Evolutionary conservation across 2,797 vertebrate genomes (phyloP).

Genomic region (Pelochelys cantorii): DNA sequence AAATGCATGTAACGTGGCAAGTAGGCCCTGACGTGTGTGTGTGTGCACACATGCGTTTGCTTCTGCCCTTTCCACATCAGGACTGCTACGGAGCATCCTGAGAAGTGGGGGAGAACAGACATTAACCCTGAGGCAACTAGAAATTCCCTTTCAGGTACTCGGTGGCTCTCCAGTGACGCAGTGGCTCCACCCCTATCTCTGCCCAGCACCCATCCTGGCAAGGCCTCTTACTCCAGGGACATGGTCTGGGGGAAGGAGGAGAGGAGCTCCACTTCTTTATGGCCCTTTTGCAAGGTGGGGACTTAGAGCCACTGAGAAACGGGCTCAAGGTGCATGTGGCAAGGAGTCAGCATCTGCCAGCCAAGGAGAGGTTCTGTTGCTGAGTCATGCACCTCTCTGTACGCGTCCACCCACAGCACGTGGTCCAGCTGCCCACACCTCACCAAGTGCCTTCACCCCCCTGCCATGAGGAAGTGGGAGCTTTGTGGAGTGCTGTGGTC

Average conservation of each 20-base stretch:
- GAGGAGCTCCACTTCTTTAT: neutral
- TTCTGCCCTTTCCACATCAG: neutral
- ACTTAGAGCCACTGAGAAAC: neutral
- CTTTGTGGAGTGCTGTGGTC: neutral
- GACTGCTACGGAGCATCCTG: neutral
- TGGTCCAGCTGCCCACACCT: neutral
- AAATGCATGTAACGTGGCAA: neutral
- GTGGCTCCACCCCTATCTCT: neutral
- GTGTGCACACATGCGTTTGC: rapidly evolving
- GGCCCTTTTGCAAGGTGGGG: neutral
- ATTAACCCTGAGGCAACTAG: too few species aligned
- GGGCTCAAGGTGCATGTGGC: neutral
- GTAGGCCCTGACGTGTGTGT: rapidly evolving
- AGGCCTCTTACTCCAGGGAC: neutral
- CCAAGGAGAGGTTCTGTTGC: neutral
- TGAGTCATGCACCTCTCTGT: neutral
- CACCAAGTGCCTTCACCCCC: neutral
- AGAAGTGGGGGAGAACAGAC: neutral
- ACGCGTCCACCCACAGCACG: neutral
- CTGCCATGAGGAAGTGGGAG: neutral
- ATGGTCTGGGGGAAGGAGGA: neutral
- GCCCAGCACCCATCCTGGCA: neutral
- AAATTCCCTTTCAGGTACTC: neutral
- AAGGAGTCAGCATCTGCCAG: neutral
- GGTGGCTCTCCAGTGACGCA: neutral